Evolutionary conservation across 37 sponge, comb jelly and placozoan species (phyloP), one percentile per base, ranked within the genome.

Genomic region (Chondrosia reniformis): DNA sequence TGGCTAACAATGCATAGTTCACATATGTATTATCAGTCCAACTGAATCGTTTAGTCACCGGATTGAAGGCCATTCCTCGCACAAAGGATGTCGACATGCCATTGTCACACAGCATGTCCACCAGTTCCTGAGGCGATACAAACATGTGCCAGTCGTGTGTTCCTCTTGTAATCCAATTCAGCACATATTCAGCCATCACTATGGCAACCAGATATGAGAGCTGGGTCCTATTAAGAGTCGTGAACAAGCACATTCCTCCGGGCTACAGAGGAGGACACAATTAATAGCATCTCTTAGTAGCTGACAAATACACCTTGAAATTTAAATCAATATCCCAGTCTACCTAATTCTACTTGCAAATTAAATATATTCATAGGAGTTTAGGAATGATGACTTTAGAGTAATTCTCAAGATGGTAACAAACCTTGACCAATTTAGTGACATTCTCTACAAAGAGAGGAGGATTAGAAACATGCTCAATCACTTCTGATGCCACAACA

Each of bases 401-500:
- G 10, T 10, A 19, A 15, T 49, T 49, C 10, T 49, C 52, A 49
- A 49, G 15, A 61, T 42, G 28, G 5, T 39, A 27, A 46, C 27
- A 10, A 17, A 88, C 89, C 89, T 88, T 83, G 39, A 84, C 72
- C 0, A 80, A 27, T 31, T 63, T 34, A 31, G 75, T 54, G 22
- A 69, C 28, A 13, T 69, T 30, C 10, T 56, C 19, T 2, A 84
- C 57, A 55, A 88, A 88, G 21, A 63, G 33, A 2, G 38, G 66
- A 27, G 71, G 54, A 59, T 88, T 46, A n/a, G 77, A 33, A 4
- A 88, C 84, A 39, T 88, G 89, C 36, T 88, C 89, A 24, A 80
- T 38, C 22, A 88, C 89, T 28, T 88, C 89, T 46, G 89, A 88
- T 4, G 89, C 89, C 19, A 88, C 84, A 21, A 88, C 89, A 15